These are phyloP conservation scores for Drosophila teissieri DNA, from an alignment of 1,140 invertebrate genomes.

Conservation along the genomic window DNA sequence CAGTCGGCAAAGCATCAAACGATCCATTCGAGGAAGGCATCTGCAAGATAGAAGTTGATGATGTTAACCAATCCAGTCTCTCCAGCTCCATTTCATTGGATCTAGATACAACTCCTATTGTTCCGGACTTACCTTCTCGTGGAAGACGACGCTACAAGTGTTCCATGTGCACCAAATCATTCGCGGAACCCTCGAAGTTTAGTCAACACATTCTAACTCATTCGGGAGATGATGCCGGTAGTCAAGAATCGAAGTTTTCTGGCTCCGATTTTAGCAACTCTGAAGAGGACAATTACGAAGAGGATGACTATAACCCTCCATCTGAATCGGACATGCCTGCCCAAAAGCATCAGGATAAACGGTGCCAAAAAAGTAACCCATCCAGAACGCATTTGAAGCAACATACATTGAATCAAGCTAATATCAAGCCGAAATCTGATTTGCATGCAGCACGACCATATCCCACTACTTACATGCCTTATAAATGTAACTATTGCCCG, in stretches of 20 bases:
- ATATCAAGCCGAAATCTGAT: neutral
- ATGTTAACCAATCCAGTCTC: neutral
- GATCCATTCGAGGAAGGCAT: neutral
- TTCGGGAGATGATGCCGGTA: neutral
- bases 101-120: neutral
- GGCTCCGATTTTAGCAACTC: neutral
- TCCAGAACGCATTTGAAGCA: neutral
- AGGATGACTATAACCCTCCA: neutral
- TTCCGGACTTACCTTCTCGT: neutral
- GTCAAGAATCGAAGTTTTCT: neutral
- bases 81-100: neutral
- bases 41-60: constrained; percentile 1
- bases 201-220: constrained; percentile 3
- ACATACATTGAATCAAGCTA: neutral
- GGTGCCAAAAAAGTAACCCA: neutral
- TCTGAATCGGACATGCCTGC: neutral
- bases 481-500: constrained; percentile 5
- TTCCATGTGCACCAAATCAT: neutral
- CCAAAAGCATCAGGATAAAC: neutral
- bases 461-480: neutral
- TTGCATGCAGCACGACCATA: neutral
- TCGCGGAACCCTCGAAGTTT: neutral
- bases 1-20: neutral
- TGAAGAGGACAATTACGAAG: neutral
- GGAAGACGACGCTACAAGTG: neutral